phyloP scores from a whole-genome alignment of 2,888 invertebrate genomes.

The Lordiphosa andalusiaca region DNA sequence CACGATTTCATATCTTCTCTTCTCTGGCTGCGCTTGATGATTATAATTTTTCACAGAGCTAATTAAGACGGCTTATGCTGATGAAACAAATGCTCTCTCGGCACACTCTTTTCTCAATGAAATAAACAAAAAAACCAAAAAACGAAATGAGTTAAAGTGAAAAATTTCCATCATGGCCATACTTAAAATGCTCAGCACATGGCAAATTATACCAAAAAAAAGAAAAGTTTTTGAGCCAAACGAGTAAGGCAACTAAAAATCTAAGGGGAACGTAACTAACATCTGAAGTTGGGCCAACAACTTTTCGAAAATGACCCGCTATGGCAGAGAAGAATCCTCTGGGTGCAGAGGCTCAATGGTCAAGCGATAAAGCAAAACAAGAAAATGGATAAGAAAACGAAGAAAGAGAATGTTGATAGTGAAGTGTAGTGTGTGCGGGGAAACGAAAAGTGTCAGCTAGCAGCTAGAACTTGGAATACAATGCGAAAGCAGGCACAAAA shows the following conservation, averaged over 20 bases:
- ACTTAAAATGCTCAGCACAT: slow-evolving; percentile 48
- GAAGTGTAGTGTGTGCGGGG: slow-evolving; percentile 32
- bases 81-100: slow-evolving; percentile 16
- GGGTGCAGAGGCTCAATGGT: slow-evolving; percentile 44
- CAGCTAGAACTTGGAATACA: slow-evolving; percentile 37
- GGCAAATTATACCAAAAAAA: slow-evolving; percentile 42
- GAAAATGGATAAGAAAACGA: slow-evolving; percentile 3
- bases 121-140: slow-evolving; percentile 25
- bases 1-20: slow-evolving; percentile 8
- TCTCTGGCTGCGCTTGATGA: slow-evolving; percentile 8
- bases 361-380: slow-evolving; percentile 59
- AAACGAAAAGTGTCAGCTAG: slow-evolving; percentile 68
- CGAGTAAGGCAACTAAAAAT: slow-evolving; percentile 26
- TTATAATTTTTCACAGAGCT: slow-evolving; percentile 34
- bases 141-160: slow-evolving; percentile 30
- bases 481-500: slow-evolving; percentile 20
- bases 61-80: slow-evolving; percentile 51
- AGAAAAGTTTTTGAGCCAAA: slow-evolving; percentile 47
- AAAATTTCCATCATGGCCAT: slow-evolving; percentile 12
- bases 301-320: slow-evolving; percentile 12
- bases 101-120: slow-evolving; percentile 24
- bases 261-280: slow-evolving; percentile 21
- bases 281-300: slow-evolving; percentile 25
- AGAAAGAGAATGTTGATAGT: slow-evolving; percentile 41
- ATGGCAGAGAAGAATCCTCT: no score